phyloP scores from a whole-genome alignment of 1,140 invertebrate species.

The Lucilia sericata region DNA sequence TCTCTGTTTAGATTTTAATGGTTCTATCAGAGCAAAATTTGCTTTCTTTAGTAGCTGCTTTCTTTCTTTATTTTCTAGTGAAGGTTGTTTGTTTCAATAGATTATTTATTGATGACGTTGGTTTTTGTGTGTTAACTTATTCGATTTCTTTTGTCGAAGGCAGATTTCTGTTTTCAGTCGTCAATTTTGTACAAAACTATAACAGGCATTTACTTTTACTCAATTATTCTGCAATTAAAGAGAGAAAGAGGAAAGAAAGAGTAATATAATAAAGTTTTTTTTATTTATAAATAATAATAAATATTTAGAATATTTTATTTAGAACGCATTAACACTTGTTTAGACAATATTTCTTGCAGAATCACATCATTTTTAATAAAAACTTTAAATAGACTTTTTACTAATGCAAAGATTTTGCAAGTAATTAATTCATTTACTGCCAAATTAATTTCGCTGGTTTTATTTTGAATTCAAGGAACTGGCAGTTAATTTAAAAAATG shows the following conservation, averaged over 20 bases:
- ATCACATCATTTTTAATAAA: too few relatives aligned
- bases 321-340: too few relatives aligned
- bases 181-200: background rate
- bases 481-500: too few relatives aligned
- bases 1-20: background rate
- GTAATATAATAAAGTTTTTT: too few relatives aligned
- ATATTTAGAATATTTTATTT: too few relatives aligned
- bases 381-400: too few relatives aligned
- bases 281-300: too few relatives aligned
- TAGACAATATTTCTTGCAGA: too few relatives aligned
- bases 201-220: background rate
- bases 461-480: too few relatives aligned
- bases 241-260: background rate
- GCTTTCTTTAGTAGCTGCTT: background rate
- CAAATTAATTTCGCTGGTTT: too few relatives aligned
- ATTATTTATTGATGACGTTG: slow-evolving; percentile 3
- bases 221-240: background rate
- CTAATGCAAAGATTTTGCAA: too few relatives aligned
- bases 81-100: slow-evolving; percentile 4
- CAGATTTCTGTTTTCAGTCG: background rate
- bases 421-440: too few relatives aligned
- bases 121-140: background rate
- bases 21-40: background rate
- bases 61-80: background rate
- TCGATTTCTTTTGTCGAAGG: background rate